Conservation (phyloP, 2,888 invertebrate genomes). For the Sarcophaga variegata region DNA sequence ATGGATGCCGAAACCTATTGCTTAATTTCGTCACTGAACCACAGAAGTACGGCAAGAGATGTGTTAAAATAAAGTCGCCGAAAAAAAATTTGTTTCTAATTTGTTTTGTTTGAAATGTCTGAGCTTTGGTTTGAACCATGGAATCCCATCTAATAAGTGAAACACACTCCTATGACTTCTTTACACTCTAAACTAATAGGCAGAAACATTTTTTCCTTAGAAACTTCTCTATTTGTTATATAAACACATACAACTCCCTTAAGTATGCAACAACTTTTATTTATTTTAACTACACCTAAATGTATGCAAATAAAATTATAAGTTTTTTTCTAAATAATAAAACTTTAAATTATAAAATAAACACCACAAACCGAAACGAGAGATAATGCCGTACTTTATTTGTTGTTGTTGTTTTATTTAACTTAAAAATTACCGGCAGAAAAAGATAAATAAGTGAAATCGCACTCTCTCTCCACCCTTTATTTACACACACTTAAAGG, state of each 20-base stretch:
- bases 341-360: constrained; percentile 39
- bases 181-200: too few species aligned
- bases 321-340: not conserved
- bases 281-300: constrained; percentile 22
- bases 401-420: constrained; percentile 16
- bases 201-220: too few species aligned
- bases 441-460: too few species aligned
- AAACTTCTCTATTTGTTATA: constrained; percentile 9
- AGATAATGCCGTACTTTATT: not conserved
- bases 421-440: constrained; percentile 38
- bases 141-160: too few species aligned
- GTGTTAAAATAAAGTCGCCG: too few species aligned
- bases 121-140: too few species aligned
- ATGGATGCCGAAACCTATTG: too few species aligned
- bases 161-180: too few species aligned
- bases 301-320: constrained; percentile 37
- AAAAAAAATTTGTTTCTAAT: too few species aligned
- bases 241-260: constrained; percentile 46
- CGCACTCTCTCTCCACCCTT: not conserved
- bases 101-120: too few species aligned
- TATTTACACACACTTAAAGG: not conserved
- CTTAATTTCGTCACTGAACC: too few species aligned
- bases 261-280: constrained; percentile 56
- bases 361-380: constrained; percentile 42
- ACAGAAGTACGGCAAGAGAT: too few species aligned